Evolutionary conservation across 1,140 invertebrate species (phyloP), one percentile per base, ranked within the genome.

Genomic region (Bombyx mori): DNA sequence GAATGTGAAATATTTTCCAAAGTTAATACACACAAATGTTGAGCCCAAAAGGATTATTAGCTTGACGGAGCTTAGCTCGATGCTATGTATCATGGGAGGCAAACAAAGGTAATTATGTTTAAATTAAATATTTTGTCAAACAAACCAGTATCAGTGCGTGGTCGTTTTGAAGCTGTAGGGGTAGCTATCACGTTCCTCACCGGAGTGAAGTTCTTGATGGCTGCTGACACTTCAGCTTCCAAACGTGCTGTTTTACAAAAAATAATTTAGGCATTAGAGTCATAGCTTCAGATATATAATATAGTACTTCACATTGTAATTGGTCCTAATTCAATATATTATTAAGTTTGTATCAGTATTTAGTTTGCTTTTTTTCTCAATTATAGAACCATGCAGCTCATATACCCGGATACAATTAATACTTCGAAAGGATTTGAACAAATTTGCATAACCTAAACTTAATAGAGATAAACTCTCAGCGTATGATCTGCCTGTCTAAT

Each of bases 61-160:
- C 7, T 50, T 18, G 12, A 18, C 12, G 1, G 12, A 12, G 18
- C 49, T n/a, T 50, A 50, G 49, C 18, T 50, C 2, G 49, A n/a
- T 12, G 22, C 49, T n/a, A 46, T 2, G 6, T 46, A 46, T 9
- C n/a, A 46, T 9, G 6, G 45, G 2, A 3, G 45, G n/a, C n/a
- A 35, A 18, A 35, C 26, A 35, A 35, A 35, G 12, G 26, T 35
- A n/a, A n/a, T n/a, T n/a, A n/a, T n/a, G n/a, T 7, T 44, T 52
- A 43, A 7, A 18, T 12, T 49, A 9, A 57, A 18, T 51, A 3
- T 9, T 54, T 10, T 43, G 3, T 52, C 54, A 42, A 42, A 57
- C 61, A 63, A 66, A 79, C 82, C 78, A 61, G 81, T 77, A 56
- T 86, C 82, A 42, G 81, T 81, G 6, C 82, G 66, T 1, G 73